Evolutionary conservation across 1,140 invertebrate genomes (phyloP).

Genomic region (Papilio polytes): DNA sequence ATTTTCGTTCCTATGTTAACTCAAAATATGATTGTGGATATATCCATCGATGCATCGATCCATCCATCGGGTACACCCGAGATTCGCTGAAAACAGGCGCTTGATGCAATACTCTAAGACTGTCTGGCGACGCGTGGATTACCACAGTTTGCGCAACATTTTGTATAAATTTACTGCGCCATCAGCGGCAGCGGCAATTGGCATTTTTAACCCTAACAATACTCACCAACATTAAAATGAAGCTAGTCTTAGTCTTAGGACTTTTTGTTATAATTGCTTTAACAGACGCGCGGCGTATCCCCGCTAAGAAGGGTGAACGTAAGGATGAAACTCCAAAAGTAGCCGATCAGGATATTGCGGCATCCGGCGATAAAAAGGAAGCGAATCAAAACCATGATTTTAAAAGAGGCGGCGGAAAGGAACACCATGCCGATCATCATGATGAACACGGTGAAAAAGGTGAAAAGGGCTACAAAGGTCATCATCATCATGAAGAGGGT

Average conservation of each 20-base stretch:
- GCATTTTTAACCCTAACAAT: constrained; percentile 33
- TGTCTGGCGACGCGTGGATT: constrained; percentile 68
- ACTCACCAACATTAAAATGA: constrained; percentile 59
- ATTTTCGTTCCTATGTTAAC: not conserved
- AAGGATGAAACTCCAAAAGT: constrained; percentile 44
- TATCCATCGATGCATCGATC: too few relatives aligned
- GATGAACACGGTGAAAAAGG: constrained; percentile 86
- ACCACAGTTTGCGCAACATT: constrained; percentile 73
- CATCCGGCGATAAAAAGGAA: constrained; percentile 86
- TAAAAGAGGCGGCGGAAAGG: constrained; percentile 84
- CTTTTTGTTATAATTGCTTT: constrained; percentile 54
- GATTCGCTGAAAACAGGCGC: constrained; percentile 31
- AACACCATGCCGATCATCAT: constrained; percentile 80
- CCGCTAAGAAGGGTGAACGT: not conserved
- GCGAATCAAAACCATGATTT: constrained; percentile 84
- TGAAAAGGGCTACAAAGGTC: constrained; percentile 87
- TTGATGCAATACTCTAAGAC: constrained; percentile 64
- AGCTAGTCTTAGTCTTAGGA: constrained; percentile 62
- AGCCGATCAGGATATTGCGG: constrained; percentile 82
- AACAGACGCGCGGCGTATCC: constrained; percentile 20
- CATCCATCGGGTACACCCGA: not conserved
- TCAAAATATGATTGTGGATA: not conserved
- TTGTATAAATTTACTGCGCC: constrained; percentile 80
- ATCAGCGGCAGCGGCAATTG: constrained; percentile 73
- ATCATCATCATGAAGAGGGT: constrained; percentile 88